These are phyloP conservation scores for Epirrita christyi DNA, from an alignment of 2,888 invertebrate genomes.

Conservation along the genomic window DNA sequence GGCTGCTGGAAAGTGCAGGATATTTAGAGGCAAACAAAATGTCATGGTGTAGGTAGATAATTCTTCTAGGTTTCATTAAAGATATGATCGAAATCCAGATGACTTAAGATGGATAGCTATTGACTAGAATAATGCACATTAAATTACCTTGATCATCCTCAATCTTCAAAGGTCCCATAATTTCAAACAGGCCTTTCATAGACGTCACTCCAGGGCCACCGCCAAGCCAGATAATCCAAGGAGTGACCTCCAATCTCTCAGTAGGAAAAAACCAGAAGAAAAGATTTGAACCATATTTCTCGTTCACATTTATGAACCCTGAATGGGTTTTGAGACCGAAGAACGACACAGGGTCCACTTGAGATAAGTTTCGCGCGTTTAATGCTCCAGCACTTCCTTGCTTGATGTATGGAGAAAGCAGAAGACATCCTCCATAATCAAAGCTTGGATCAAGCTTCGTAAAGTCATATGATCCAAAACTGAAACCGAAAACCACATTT, in stretches of 20 bases:
- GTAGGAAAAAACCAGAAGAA: conserved; percentile 93
- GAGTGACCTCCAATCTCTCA: conserved; percentile 61
- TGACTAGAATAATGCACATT: too few relatives aligned
- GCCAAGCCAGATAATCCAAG: conserved; percentile 92
- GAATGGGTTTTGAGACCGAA: conserved; percentile 62
- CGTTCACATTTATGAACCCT: conserved; percentile 87
- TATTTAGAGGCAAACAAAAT: too few relatives aligned
- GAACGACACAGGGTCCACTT: conserved; percentile 20
- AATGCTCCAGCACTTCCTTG: background rate
- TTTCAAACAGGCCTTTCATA: conserved; percentile 53
- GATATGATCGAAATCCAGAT: too few relatives aligned
- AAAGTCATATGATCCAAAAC: conserved; percentile 2
- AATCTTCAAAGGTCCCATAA: conserved; percentile 56
- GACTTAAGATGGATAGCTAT: too few relatives aligned
- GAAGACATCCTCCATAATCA: conserved; percentile 21
- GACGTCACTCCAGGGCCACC: conserved; percentile 92
- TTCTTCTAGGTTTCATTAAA: too few relatives aligned
- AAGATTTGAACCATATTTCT: conserved; percentile 87
- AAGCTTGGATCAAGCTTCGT: background rate
- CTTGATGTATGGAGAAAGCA: conserved; percentile 26
- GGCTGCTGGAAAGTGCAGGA: too few relatives aligned
- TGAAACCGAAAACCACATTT: conserved; percentile 14
- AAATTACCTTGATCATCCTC: conserved; percentile 46
- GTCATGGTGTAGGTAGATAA: too few relatives aligned
- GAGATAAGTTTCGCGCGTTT: conserved; percentile 20